phyloP scores from a whole-genome alignment of 2,113 vertebrate genomes.

The Elgaria multicarinata region DNA sequence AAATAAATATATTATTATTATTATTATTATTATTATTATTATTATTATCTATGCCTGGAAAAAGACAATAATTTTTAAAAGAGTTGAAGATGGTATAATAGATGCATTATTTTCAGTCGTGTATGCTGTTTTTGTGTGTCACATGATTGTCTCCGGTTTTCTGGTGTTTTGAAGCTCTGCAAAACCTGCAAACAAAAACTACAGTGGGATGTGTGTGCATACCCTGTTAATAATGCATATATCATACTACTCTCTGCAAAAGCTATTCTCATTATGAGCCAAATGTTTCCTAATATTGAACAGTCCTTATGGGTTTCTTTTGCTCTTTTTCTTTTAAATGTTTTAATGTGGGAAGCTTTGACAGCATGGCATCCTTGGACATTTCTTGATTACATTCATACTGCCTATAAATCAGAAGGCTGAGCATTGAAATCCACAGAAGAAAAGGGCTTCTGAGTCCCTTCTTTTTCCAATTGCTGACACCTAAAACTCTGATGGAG shows the following conservation, averaged over 20 bases:
- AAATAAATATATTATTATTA: too few species aligned
- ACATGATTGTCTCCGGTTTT: neutral
- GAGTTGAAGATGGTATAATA: neutral
- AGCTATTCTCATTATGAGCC: slow-evolving; percentile 42
- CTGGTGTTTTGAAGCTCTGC: neutral
- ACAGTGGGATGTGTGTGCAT: neutral
- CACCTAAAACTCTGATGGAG: neutral
- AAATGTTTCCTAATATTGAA: slow-evolving; percentile 53
- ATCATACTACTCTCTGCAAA: neutral
- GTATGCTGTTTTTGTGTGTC: neutral
- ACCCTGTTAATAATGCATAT: too few species aligned
- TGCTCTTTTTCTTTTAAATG: neutral
- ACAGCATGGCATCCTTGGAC: slow-evolving; percentile 13
- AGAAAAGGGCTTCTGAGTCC: neutral
- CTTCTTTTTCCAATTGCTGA: neutral
- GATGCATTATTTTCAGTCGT: neutral
- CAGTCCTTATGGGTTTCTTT: slow-evolving; percentile 37
- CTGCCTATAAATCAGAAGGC: neutral
- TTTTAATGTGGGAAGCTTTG: slow-evolving; percentile 16
- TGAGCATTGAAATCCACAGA: neutral
- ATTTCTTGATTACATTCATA: neutral
- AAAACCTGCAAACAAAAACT: neutral
- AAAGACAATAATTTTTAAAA: neutral
- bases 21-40: too few species aligned
- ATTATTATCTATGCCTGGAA: neutral